Percentiles rank a stretch among this genome's conserved stretches.
These are phyloP conservation scores for Malacosoma neustria DNA, from an alignment of 2,888 invertebrate genomes.

Conservation along the genomic window DNA sequence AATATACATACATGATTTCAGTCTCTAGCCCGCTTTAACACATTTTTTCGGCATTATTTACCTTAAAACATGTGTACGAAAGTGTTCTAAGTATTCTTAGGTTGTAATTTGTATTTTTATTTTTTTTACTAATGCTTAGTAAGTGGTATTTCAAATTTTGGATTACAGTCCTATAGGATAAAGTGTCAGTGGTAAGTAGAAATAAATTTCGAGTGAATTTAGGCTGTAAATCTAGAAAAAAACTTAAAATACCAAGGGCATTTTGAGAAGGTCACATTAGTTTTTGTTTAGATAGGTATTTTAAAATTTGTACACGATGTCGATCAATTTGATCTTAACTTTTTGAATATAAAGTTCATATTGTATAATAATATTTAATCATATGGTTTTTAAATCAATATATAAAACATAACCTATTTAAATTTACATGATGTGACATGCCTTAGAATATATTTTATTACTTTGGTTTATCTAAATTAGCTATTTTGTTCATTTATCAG, in stretches of 20 bases:
- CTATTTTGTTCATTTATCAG: no score
- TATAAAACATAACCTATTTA: conserved; percentile 2
- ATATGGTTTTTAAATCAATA: not conserved
- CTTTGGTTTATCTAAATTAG: no score
- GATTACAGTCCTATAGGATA: conserved; percentile 37
- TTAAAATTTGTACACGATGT: no score
- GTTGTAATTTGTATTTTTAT: conserved; percentile 44
- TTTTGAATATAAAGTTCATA: not conserved
- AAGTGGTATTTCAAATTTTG: conserved; percentile 27
- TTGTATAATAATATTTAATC: not conserved
- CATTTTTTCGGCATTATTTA: conserved; percentile 14
- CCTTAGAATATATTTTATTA: no score
- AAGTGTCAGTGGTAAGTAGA: conserved; percentile 62
- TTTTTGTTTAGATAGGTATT: conserved; percentile 9
- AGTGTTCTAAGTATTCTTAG: conserved; percentile 38
- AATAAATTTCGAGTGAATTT: conserved; percentile 2
- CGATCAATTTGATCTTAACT: no score
- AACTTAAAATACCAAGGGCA: conserved; percentile 24
- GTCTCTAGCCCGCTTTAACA: conserved; percentile 2
- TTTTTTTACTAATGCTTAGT: conserved; percentile 35
- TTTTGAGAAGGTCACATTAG: conserved; percentile 31
- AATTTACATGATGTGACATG: not conserved
- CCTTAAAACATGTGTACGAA: conserved; percentile 33
- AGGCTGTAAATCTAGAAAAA: conserved; percentile 8
- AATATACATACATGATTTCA: conserved; percentile 11